phyloP scores from a whole-genome alignment of 2,113 vertebrate species.

The Marcusenius ussheri region DNA sequence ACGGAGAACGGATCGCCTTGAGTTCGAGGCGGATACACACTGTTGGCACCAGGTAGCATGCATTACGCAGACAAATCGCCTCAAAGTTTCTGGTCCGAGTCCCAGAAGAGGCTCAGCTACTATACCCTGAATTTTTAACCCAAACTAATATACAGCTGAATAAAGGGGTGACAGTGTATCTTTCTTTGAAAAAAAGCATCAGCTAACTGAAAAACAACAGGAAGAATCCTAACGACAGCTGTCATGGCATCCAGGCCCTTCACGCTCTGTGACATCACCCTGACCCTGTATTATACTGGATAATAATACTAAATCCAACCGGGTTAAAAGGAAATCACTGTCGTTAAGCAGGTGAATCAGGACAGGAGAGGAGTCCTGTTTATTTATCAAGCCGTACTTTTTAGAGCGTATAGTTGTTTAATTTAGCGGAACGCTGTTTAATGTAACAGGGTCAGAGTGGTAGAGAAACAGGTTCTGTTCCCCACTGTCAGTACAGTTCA shows the following conservation, averaged over 20 bases:
- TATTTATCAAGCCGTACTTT: neutral
- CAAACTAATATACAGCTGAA: neutral
- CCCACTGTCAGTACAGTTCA: neutral
- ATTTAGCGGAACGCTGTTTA: neutral
- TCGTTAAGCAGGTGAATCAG: neutral
- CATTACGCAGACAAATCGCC: neutral
- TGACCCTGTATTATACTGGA: neutral
- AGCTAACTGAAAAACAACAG: neutral
- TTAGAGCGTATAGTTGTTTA: neutral
- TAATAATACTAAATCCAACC: neutral
- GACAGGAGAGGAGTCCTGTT: neutral
- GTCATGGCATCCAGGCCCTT: neutral
- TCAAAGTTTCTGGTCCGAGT: neutral
- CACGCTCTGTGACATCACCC: neutral
- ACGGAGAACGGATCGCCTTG: neutral
- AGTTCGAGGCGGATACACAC: neutral
- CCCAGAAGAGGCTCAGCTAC: neutral
- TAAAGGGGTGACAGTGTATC: neutral
- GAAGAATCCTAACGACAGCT: neutral
- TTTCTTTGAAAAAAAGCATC: neutral
- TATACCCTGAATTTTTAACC: neutral
- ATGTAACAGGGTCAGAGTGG: neutral
- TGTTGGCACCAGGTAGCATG: neutral
- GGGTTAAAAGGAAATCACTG: neutral
- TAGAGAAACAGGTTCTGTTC: neutral